A percentile compares a stretch with the other conserved stretches of the same genome.
Evolutionary conservation across 1,140 invertebrate species (phyloP).

Genomic region (Steinernema khuongi): DNA sequence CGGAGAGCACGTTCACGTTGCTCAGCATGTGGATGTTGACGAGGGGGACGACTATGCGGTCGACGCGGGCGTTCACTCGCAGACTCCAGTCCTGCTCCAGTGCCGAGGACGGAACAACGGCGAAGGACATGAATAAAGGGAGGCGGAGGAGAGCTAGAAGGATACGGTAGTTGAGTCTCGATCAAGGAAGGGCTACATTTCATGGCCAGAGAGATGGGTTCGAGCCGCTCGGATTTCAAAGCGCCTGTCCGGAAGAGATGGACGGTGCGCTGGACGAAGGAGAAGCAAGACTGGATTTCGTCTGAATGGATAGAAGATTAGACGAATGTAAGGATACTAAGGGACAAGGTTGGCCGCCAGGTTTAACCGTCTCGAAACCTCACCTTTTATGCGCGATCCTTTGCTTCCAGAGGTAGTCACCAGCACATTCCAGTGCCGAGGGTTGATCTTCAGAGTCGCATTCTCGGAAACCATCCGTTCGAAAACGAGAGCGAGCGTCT

Average conservation of each 20-base stretch:
- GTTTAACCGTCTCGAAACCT: no score
- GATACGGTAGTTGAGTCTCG: no score
- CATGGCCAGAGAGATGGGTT: neutral
- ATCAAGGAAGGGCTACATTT: no score
- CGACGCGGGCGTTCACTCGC: conserved; percentile 14
- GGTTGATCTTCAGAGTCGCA: neutral
- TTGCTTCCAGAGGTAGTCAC: neutral
- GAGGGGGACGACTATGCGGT: conserved; percentile 22
- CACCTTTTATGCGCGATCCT: neutral
- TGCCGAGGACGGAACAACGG: conserved; percentile 23
- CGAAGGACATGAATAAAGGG: conserved; percentile 19
- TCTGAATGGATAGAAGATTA: neutral
- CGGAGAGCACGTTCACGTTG: conserved; percentile 32
- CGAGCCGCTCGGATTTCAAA: neutral
- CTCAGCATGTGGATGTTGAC: conserved; percentile 33
- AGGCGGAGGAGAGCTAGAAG: conserved; percentile 21
- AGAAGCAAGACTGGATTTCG: neutral
- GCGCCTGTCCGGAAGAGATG: neutral
- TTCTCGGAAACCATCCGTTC: conserved; percentile 7
- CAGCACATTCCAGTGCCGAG: neutral
- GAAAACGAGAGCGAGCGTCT: neutral
- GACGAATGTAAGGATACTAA: no score
- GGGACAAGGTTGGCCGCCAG: no score
- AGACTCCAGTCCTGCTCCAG: conserved; percentile 24
- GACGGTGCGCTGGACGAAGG: neutral